Percentiles rank a stretch among this genome's conserved stretches.
phyloP scores from a whole-genome alignment of 2,797 vertebrate genomes.

The Gallinago solitaria region DNA sequence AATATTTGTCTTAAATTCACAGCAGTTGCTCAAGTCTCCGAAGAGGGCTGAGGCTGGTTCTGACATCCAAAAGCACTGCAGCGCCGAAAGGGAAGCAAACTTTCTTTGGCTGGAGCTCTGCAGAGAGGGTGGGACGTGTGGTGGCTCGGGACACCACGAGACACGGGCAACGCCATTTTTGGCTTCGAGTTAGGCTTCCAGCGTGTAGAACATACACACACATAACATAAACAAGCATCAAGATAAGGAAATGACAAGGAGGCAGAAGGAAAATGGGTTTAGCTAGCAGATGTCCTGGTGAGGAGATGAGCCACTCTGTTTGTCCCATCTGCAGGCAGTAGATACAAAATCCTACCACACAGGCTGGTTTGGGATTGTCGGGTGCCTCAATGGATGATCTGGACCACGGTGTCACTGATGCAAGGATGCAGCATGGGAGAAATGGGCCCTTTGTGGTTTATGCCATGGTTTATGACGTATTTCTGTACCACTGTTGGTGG shows the following conservation, averaged over 20 bases:
- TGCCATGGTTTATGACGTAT: too few species aligned
- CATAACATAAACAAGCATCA: background rate
- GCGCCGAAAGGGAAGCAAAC: conserved; percentile 55
- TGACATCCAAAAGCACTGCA: conserved; percentile 62
- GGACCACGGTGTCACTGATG: background rate
- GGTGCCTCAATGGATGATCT: background rate
- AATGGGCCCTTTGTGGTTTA: background rate
- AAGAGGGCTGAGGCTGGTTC: conserved; percentile 57
- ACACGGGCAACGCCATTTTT: conserved; percentile 15
- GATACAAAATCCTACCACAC: background rate
- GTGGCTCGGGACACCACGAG: background rate
- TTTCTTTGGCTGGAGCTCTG: conserved; percentile 45
- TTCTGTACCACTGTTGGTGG: background rate
- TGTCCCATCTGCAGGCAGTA: background rate
- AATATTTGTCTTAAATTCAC: conserved; percentile 73
- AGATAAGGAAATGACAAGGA: conserved; percentile 7
- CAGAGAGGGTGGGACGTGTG: conserved; percentile 44
- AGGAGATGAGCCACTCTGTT: background rate
- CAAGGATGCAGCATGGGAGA: background rate
- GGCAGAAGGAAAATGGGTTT: background rate
- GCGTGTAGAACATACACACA: background rate
- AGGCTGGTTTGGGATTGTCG: background rate
- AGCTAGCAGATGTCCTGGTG: background rate
- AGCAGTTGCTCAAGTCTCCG: conserved; percentile 64
- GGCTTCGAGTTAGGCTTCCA: background rate